Evolutionary conservation across 2,888 invertebrate genomes (phyloP), one percentile per base, ranked within the genome.

Genomic region (Mactromeris polynyma): DNA sequence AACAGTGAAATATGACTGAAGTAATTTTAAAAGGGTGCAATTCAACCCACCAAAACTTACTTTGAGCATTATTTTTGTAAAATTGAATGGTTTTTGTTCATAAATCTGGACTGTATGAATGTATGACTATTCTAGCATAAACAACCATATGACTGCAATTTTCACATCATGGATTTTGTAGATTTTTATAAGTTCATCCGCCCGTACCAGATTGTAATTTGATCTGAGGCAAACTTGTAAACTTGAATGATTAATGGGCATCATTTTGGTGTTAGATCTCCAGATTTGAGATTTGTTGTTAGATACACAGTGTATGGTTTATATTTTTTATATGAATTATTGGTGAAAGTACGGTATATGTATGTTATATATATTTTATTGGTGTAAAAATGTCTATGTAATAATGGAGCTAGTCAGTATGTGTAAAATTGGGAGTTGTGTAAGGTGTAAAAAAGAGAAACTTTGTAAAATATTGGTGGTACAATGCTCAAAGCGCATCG

Each of bases 231-330:
- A 54, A 42, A 51, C 73, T 84, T 84, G 84, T 84, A 84, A 84
- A 69, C 33, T 54, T 51, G 33, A 77, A 77, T 84, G 84, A 36
- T 84, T 42, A 54, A 78, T 84, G 77, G 33, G 17, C 77, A 36
- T 33, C 38, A 46, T 0, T 78, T 54, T 78, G 69, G 83, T 87
- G 87, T 87, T 83, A 83, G 40, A 82, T 87, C 87, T 64, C 83
- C 33, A 21, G 51, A 64, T 78, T 87, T 9, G 11, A 64, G 58
- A 64, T 64, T n/a, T 64, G 26, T 11, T 64, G 9, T 26, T 64
- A n/a, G 58, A 64, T 64, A 64, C 58, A 64, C 58, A 64, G n/a
- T 64, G 26, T 64, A 26, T 64, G 58, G 26, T 26, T n/a, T 64
- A 64, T 26, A 26, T n/a, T 64, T 58, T 64, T 64, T 64, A 64